Percentiles rank a stretch among this genome's conserved stretches.
These are phyloP conservation scores for Orchesellides sinensis DNA, from an alignment of 2,888 invertebrate species.

Conservation along the genomic window DNA sequence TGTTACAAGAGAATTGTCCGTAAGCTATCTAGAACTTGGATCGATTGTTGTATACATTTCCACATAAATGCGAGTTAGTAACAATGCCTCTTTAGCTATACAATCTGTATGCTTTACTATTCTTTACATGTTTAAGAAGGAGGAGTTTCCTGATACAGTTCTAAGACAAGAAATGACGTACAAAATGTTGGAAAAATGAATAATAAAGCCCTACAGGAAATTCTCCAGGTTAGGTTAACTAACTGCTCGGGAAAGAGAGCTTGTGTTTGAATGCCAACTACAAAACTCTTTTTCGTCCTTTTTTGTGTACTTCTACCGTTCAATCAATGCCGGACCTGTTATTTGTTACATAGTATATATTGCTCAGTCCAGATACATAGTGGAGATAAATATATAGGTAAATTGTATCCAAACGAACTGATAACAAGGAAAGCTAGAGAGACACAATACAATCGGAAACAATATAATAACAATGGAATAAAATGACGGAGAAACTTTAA, in stretches of 20 bases:
- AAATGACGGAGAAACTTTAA: slow-evolving; percentile 34
- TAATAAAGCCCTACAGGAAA: neutral
- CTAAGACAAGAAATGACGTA: slow-evolving; percentile 1
- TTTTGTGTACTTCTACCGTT: no score
- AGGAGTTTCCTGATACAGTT: no score
- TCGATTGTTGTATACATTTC: neutral
- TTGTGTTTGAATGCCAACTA: no score
- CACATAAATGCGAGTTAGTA: no score
- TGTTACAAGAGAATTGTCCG: slow-evolving; percentile 22
- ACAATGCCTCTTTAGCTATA: no score
- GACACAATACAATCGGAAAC: slow-evolving; percentile 41
- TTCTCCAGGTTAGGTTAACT: slow-evolving; percentile 1
- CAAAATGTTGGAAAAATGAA: neutral
- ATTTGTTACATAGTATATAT: neutral
- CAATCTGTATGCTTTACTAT: no score
- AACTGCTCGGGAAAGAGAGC: neutral
- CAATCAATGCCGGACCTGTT: slow-evolving; percentile 17
- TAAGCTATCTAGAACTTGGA: neutral
- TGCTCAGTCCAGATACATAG: no score
- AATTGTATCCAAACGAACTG: slow-evolving; percentile 18
- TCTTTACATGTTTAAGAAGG: no score
- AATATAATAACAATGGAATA: slow-evolving; percentile 35
- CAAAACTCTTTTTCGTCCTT: neutral
- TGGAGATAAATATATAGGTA: no score
- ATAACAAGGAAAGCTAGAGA: slow-evolving; percentile 40